phyloP scores from a whole-genome alignment of 2,888 invertebrate genomes.

The Erynnis tages region DNA sequence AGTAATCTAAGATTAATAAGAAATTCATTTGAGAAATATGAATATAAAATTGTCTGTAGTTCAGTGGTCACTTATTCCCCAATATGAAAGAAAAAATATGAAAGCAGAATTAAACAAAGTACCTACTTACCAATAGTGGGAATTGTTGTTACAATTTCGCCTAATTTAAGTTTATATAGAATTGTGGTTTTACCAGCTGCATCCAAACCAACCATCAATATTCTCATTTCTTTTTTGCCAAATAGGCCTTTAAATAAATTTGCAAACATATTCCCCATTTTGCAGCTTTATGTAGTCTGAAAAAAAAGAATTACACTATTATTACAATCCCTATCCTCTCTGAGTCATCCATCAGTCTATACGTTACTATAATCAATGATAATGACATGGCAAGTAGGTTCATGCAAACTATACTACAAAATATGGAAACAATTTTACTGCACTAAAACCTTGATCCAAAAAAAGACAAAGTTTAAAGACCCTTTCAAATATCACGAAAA shows the following conservation, averaged over 20 bases:
- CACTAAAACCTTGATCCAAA: slow-evolving; percentile 1
- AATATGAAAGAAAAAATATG: too few relatives aligned
- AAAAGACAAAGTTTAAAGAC: neutral
- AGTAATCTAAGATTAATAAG: too few relatives aligned
- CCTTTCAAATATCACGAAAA: neutral
- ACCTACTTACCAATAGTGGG: slow-evolving; percentile 98
- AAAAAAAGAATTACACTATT: slow-evolving; percentile 47
- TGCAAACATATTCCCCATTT: slow-evolving; percentile 98
- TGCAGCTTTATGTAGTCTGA: slow-evolving; percentile 81
- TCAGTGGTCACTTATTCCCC: too few relatives aligned
- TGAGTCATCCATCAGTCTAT: slow-evolving; percentile 72
- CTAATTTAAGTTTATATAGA: slow-evolving; percentile 99
- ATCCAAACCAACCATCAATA: slow-evolving; percentile 99
- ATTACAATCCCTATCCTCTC: slow-evolving; percentile 43
- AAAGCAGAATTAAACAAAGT: too few relatives aligned
- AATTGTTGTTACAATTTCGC: slow-evolving; percentile 99
- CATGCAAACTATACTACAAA: slow-evolving; percentile 9
- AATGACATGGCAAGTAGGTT: slow-evolving; percentile 76
- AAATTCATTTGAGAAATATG: too few relatives aligned
- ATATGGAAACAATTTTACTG: slow-evolving; percentile 5
- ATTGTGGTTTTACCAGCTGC: slow-evolving; percentile 99
- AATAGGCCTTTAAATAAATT: slow-evolving; percentile 99
- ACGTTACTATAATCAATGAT: slow-evolving; percentile 68
- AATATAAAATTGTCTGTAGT: too few relatives aligned
- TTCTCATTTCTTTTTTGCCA: slow-evolving; percentile 99